Evolutionary conservation across 2,797 vertebrate species (phyloP), one percentile per base, ranked within the genome.

Genomic region (Enteromius trimaculatus): DNA sequence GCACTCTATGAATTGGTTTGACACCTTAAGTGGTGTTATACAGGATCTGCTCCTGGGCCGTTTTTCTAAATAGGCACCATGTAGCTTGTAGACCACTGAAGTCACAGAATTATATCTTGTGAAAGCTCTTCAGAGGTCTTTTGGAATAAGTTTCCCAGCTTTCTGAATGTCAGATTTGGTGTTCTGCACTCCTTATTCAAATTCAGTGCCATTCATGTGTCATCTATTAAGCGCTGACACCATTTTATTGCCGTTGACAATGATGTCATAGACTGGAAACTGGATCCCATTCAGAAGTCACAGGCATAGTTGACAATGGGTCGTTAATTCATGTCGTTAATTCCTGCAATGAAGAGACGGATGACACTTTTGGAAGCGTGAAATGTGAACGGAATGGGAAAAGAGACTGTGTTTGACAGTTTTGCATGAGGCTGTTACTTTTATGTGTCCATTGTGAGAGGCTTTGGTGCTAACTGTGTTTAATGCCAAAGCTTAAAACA

Each of bases 231-330:
- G 69, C 74, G 42, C 66, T 78, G 84, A 87, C 84, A 86, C 82
- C 82, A 51, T 86, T 88, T 87, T 86, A 87, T 81, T 82, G 80
- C 77, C 69, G 11, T 85, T 89, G 70, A 85, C 80, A 83, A 55
- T 88, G 85, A 89, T 84, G 88, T 86, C 89, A 90, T 86, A 80
- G 84, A 79, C 86, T 82, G 31, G 42, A 87, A 79, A 81, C 84
- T 42, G 80, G 76, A 77, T 76, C 64, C 72, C 64, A 77, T 87
- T 86, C 78, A 85, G 84, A 49, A 88, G 80, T 81, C 82, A 77
- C 80, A 80, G 72, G 82, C 70, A 77, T 37, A 47, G 77, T 76
- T 84, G 86, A 88, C 86, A 88, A 88, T 86, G 85, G 84, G 85
- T 84, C 84, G 84, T 86, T 86, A 88, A 86, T 88, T 86, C 82